These are phyloP conservation scores for Puffinus mauretanicus DNA, from an alignment of 2,113 vertebrate genomes.

Conservation along the genomic window DNA sequence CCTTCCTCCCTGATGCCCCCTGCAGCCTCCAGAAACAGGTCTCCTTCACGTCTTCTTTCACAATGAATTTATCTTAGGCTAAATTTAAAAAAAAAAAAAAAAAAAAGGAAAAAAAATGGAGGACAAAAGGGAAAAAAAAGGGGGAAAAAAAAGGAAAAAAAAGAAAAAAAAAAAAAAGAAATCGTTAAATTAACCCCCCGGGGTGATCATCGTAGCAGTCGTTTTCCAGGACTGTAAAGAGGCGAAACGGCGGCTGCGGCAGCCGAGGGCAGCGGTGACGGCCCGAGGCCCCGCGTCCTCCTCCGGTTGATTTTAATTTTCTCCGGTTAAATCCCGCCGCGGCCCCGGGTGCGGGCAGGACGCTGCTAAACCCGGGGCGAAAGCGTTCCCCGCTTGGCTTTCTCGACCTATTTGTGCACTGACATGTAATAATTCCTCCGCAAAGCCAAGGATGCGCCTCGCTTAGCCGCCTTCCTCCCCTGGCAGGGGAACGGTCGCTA, in stretches of 20 bases:
- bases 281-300: neutral
- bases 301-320: neutral
- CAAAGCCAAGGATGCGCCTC: conserved; percentile 3
- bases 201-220: neutral
- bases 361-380: neutral
- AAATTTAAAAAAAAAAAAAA: neutral
- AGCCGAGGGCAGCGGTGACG: neutral
- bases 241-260: neutral
- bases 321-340: neutral
- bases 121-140: too few species aligned
- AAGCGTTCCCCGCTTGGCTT: neutral
- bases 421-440: conserved; percentile 51
- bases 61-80: neutral
- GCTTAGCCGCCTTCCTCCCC: neutral
- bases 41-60: neutral
- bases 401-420: conserved; percentile 73
- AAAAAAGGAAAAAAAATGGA: neutral
- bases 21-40: neutral
- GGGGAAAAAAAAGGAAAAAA: too few species aligned
- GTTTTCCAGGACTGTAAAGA: neutral
- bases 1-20: neutral
- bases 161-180: too few species aligned
- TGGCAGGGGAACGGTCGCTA: neutral
- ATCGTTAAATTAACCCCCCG: neutral
- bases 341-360: neutral